These are phyloP conservation scores for Crenuchus spilurus DNA, from an alignment of 2,797 vertebrate species.

Conservation along the genomic window DNA sequence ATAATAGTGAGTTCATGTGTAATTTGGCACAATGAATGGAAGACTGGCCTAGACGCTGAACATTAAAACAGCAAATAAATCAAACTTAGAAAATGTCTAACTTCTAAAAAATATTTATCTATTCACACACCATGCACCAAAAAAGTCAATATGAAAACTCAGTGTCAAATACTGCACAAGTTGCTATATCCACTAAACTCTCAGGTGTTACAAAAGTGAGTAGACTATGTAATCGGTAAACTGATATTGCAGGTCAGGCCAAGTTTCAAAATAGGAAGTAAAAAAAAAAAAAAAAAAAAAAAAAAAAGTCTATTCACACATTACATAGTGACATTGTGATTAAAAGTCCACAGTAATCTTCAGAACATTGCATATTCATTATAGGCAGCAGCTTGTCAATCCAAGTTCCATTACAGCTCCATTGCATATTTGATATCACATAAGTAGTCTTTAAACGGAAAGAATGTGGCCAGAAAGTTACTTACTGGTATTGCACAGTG, in stretches of 20 bases:
- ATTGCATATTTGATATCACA: not conserved
- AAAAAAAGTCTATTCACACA: too few species aligned
- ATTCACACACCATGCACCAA: not conserved
- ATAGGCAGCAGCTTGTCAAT: slow-evolving; percentile 5
- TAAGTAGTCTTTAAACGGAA: not conserved
- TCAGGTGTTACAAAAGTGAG: not conserved
- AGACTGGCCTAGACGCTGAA: not conserved
- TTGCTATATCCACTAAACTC: not conserved
- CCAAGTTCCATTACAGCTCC: not conserved
- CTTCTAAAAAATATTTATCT: not conserved
- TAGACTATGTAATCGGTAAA: not conserved
- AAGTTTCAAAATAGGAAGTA: too few species aligned
- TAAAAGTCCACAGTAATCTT: not conserved
- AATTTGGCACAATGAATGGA: not conserved
- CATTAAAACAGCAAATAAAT: not conserved
- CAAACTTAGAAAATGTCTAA: not conserved
- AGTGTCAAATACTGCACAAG: not conserved
- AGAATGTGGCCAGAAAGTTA: not conserved
- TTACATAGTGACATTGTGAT: not conserved
- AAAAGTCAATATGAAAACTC: not conserved
- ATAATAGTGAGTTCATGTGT: not conserved
- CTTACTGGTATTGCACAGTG: slow-evolving; percentile 27
- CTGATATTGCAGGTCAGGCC: not conserved
- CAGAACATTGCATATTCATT: slow-evolving; percentile 3
- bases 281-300: too few species aligned